phyloP scores from a whole-genome alignment of 2,888 invertebrate species.

The Dryomyza anilis region DNA sequence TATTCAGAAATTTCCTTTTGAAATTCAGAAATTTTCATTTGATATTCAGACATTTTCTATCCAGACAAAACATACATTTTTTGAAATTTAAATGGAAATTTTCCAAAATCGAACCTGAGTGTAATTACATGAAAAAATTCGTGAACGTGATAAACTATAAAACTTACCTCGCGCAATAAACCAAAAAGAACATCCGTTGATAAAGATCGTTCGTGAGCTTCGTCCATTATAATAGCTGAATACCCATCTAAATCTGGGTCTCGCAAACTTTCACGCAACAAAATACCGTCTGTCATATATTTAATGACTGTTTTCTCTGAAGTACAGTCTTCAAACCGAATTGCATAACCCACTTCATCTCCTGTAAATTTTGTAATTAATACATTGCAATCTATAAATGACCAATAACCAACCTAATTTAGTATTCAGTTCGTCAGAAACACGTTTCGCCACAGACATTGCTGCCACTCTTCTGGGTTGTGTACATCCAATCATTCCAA shows the following conservation, averaged over 20 bases:
- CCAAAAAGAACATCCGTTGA: slow-evolving; percentile 99
- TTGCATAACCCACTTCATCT: slow-evolving; percentile 97
- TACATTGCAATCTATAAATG: no score
- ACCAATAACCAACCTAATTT: slow-evolving; percentile 68
- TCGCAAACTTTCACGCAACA: slow-evolving; percentile 91
- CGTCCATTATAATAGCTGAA: slow-evolving; percentile 99
- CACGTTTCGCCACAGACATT: slow-evolving; percentile 99
- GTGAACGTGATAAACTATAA: neutral
- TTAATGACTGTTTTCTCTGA: slow-evolving; percentile 91
- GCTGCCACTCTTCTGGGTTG: slow-evolving; percentile 98
- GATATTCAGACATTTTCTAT: no score
- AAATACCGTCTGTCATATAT: slow-evolving; percentile 99
- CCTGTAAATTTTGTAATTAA: no score
- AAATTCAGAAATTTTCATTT: no score
- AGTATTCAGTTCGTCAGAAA: slow-evolving; percentile 96
- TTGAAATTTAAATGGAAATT: no score
- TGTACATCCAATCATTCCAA: slow-evolving; percentile 96
- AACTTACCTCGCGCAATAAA: slow-evolving; percentile 83
- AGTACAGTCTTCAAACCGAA: slow-evolving; percentile 99
- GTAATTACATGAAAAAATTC: no score
- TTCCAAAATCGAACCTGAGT: no score
- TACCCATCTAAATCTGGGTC: slow-evolving; percentile 97
- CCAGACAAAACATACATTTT: no score
- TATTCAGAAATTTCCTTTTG: no score
- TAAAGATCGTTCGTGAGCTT: slow-evolving; percentile 97